Evolutionary conservation across 2,797 vertebrate species (phyloP).

Genomic region (Megalops cyprinoides): DNA sequence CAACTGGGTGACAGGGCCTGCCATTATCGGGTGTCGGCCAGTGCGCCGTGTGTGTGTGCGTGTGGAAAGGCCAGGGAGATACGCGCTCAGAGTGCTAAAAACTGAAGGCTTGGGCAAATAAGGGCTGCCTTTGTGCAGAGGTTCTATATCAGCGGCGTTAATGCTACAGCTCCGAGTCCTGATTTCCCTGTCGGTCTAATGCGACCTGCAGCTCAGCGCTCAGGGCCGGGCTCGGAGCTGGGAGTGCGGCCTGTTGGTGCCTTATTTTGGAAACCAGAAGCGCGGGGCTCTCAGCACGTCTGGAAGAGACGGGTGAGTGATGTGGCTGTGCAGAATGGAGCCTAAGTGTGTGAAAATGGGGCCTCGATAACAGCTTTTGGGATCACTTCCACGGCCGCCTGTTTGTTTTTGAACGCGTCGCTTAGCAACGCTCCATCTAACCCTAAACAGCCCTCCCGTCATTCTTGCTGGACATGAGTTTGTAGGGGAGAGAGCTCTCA

Average conservation of each 20-base stretch:
- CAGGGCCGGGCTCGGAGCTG: constrained; percentile 61
- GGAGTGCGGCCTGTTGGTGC: constrained; percentile 69
- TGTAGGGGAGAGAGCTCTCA: not conserved
- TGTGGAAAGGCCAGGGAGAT: constrained; percentile 34
- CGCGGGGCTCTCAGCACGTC: constrained; percentile 72
- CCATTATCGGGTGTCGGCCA: constrained; percentile 38
- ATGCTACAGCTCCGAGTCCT: not conserved
- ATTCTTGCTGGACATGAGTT: not conserved
- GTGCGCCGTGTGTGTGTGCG: constrained; percentile 36
- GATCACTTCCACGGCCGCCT: constrained; percentile 72
- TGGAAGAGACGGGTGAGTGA: constrained; percentile 81
- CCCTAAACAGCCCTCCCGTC: constrained; percentile 63
- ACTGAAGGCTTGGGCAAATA: not conserved
- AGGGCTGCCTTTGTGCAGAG: not conserved
- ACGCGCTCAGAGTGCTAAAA: constrained; percentile 1
- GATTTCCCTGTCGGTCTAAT: not conserved
- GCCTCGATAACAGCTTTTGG: constrained; percentile 84
- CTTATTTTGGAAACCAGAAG: constrained; percentile 84
- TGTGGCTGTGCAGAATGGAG: constrained; percentile 75
- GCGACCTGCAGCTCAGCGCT: constrained; percentile 20
- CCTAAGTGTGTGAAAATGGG: constrained; percentile 80
- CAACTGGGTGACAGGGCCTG: constrained; percentile 28
- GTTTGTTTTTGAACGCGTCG: constrained; percentile 67
- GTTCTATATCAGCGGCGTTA: not conserved
- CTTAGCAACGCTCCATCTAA: constrained; percentile 68